Percentiles rank a stretch among this genome's conserved stretches.
These are phyloP conservation scores for Smithornis capensis DNA, from an alignment of 2,113 vertebrate species.

Conservation along the genomic window DNA sequence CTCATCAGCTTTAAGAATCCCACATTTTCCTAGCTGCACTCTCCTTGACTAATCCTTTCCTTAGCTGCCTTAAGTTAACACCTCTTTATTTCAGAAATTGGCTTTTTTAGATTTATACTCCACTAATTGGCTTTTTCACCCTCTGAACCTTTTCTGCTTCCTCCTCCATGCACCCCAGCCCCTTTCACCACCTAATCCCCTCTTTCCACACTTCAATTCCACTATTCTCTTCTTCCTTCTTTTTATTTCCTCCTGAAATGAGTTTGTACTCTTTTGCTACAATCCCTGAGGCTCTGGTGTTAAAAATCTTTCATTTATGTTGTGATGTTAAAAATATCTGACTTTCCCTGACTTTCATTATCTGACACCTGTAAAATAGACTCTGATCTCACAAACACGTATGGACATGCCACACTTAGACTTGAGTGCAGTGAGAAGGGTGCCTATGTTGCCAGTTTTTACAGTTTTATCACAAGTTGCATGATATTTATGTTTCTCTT, in stretches of 20 bases:
- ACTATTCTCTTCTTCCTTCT: neutral
- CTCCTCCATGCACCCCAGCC: neutral
- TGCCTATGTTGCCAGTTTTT: neutral
- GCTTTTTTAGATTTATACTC: constrained; percentile 42
- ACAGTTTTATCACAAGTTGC: neutral
- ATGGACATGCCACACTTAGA: neutral
- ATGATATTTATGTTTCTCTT: neutral
- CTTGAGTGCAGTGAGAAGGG: neutral
- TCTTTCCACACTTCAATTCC: constrained; percentile 32
- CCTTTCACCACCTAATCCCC: constrained; percentile 47
- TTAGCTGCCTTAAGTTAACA: constrained; percentile 7
- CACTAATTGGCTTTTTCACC: constrained; percentile 50
- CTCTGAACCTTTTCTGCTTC: constrained; percentile 32
- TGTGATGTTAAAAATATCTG: constrained; percentile 4
- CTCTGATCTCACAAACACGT: neutral
- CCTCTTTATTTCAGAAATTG: constrained; percentile 38
- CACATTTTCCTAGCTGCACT: neutral
- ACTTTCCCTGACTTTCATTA: constrained; percentile 14
- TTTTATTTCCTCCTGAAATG: constrained; percentile 25
- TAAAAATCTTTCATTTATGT: constrained; percentile 20
- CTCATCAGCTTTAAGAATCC: neutral
- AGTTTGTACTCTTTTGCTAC: neutral
- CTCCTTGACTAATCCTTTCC: neutral
- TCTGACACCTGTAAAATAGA: constrained; percentile 6
- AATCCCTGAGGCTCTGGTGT: neutral